phyloP scores from a whole-genome alignment of 2,888 invertebrate species.

The Odontocolon sp. region DNA sequence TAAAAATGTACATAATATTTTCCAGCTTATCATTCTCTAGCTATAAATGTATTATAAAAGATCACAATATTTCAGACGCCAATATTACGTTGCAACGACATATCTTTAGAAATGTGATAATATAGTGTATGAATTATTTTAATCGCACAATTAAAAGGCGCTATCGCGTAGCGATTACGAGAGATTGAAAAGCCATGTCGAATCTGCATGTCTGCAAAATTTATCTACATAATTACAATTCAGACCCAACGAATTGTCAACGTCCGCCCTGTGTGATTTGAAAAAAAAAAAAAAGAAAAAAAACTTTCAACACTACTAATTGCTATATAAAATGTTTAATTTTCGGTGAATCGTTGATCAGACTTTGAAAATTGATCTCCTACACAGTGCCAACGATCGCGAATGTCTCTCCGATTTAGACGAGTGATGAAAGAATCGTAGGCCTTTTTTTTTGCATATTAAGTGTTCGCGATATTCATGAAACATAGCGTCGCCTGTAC shows the following conservation, averaged over 20 bases:
- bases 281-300: conserved; percentile 16
- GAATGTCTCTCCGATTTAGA: conserved; percentile 37
- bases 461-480: conserved; percentile 33
- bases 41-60: conserved; percentile 62
- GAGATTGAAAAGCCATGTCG: conserved; percentile 59
- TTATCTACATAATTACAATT: conserved; percentile 64
- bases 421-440: conserved; percentile 31
- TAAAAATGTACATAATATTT: conserved; percentile 60
- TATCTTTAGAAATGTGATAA: conserved; percentile 46
- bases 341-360: conserved; percentile 38
- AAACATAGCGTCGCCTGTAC: conserved; percentile 63
- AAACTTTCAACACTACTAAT: conserved; percentile 11
- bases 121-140: conserved; percentile 40
- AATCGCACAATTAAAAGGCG: conserved; percentile 35
- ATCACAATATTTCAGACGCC: conserved; percentile 65
- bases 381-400: conserved; percentile 7
- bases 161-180: conserved; percentile 47
- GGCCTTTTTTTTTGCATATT: conserved; percentile 37
- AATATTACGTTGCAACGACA: conserved; percentile 55
- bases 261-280: conserved; percentile 16
- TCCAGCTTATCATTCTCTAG: conserved; percentile 48
- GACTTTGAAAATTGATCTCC: conserved; percentile 44
- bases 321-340: conserved; percentile 22
- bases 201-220: conserved; percentile 40
- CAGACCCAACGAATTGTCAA: conserved; percentile 58